Evolutionary conservation across 2,888 invertebrate species (phyloP).

Genomic region (Trisateles emortualis): DNA sequence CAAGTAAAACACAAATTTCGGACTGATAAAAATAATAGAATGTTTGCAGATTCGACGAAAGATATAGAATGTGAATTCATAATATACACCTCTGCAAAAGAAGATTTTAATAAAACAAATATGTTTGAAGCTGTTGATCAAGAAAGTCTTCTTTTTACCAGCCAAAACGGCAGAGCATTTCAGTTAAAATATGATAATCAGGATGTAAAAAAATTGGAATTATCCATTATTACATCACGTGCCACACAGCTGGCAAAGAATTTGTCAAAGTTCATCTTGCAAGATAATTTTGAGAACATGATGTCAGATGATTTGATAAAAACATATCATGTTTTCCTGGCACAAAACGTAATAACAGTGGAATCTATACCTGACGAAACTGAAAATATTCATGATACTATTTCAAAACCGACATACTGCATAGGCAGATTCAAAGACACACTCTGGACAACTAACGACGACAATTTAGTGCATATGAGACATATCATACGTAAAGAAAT

Average conservation of each 20-base stretch:
- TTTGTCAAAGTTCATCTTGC: slow-evolving; percentile 26
- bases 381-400: slow-evolving; percentile 2
- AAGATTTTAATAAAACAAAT: slow-evolving; percentile 18
- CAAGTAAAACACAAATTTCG: slow-evolving; percentile 27
- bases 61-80: slow-evolving; percentile 31
- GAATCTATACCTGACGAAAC: not conserved
- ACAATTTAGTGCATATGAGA: slow-evolving; percentile 20
- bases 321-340: slow-evolving; percentile 34
- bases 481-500: slow-evolving; percentile 17
- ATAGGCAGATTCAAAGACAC: slow-evolving; percentile 20
- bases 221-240: slow-evolving; percentile 26
- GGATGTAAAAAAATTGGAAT: slow-evolving; percentile 24
- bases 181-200: slow-evolving; percentile 26
- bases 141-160: slow-evolving; percentile 24
- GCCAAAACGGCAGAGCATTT: slow-evolving; percentile 19
- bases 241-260: slow-evolving; percentile 27
- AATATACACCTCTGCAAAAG: slow-evolving; percentile 37
- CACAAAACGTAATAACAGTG: slow-evolving; percentile 15
- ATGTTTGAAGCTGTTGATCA: not conserved
- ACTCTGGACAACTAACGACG: slow-evolving; percentile 22
- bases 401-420: not conserved
- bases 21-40: slow-evolving; percentile 18
- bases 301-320: slow-evolving; percentile 34
- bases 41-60: slow-evolving; percentile 24
- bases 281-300: slow-evolving; percentile 24